Conservation (phyloP, 1,140 invertebrate species). For the Temnothorax curvispinosus region DNA sequence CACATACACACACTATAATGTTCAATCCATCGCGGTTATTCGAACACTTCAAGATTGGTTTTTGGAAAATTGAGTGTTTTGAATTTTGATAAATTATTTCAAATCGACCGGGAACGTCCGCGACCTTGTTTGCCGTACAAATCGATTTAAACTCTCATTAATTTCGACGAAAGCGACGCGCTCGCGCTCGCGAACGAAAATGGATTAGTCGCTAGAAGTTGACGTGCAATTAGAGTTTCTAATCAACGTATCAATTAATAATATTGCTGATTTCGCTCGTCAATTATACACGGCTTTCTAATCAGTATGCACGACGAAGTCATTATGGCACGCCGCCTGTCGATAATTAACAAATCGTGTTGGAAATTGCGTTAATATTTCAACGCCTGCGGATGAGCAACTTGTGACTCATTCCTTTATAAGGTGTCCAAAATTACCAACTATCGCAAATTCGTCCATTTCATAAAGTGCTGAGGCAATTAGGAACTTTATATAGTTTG, state of each 20-base stretch:
- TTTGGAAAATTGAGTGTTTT: background rate
- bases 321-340: conserved; percentile 8
- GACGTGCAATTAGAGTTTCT: conserved; percentile 69
- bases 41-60: background rate
- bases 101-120: conserved; percentile 10
- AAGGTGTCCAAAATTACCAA: background rate
- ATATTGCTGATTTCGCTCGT: conserved; percentile 58
- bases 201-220: conserved; percentile 50
- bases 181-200: conserved; percentile 49
- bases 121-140: conserved; percentile 42
- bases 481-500: background rate
- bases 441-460: background rate
- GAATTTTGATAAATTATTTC: background rate
- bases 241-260: conserved; percentile 67
- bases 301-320: background rate
- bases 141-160: conserved; percentile 66
- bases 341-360: conserved; percentile 50
- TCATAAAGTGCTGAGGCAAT: background rate
- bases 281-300: conserved; percentile 21
- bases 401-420: background rate
- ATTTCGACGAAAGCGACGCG: conserved; percentile 38
- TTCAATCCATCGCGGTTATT: background rate
- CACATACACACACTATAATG: background rate
- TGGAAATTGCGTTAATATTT: conserved; percentile 41
- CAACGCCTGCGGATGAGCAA: background rate